Evolutionary conservation across 2,888 invertebrate species (phyloP), one percentile per base, ranked within the genome.

Genomic region (Diachrysia chrysitis): DNA sequence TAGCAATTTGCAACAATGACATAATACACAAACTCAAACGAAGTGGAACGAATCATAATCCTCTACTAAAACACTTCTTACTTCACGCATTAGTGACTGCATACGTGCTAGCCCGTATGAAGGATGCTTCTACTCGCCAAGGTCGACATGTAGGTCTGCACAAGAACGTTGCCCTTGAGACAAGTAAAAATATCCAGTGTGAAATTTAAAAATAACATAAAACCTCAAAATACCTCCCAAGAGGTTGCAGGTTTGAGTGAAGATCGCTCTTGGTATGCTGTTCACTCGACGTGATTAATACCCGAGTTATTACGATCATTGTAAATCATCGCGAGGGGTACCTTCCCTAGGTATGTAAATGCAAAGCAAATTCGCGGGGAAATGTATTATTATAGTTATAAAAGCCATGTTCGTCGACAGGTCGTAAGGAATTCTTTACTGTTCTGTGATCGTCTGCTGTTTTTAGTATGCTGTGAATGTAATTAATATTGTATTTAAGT

Each of bases 1-100:
- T 79, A 88, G 85, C 90, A 91, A 93, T 93, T 93, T 91, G 83
- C 85, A 84, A 84, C 87, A 87, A 90, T 92, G 90, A 92, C 88
- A 88, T 87, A 89, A 89, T 83, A 86, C 84, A 73, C 73, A 81
- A 86, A 83, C 78, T 73, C 67, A 62, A 71, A 76, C 74, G 57
- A 78, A 78, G 73, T 74, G 69, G 74, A 76, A 70, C 73, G 66
- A 78, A 81, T 79, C 71, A 32, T 77, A 75, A 81, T 79, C 57
- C 53, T 54, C 66, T 71, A 67, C 69, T 73, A 78, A 78, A 75
- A 76, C 69, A 76, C 76, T 75, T 79, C 68, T 67, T 69, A 74
- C 63, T 73, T 73, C 66, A 77, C 75, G 78, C 75, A 65, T 82
- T 78, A 67, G 71, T 60, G 73, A 73, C 72, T 73, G 73, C 78